A percentile compares a stretch with the other conserved stretches of the same genome.
Conservation (phyloP, 2,797 vertebrate genomes). For the Peromyscus eremicus region DNA sequence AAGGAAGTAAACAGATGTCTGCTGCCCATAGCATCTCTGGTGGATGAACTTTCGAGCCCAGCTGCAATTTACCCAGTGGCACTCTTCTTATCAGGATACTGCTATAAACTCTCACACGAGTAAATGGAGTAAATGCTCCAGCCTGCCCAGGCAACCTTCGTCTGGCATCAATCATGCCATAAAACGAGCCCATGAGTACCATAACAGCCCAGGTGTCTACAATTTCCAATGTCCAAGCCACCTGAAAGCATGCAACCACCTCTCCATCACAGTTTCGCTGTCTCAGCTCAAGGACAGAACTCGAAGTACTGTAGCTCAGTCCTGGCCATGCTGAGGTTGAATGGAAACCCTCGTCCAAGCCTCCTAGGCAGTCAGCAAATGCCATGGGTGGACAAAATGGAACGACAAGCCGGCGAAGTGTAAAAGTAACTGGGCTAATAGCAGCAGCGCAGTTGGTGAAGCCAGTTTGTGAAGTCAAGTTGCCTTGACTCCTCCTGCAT, state of each 20-base stretch:
- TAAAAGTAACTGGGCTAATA: background rate
- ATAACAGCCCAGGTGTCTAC: constrained; percentile 84
- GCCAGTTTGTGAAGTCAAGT: no score
- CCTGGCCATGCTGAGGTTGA: background rate
- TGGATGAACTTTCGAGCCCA: constrained; percentile 36
- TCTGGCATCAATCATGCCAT: constrained; percentile 80
- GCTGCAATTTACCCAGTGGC: constrained; percentile 44
- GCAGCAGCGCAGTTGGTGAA: background rate
- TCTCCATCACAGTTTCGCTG: constrained; percentile 40
- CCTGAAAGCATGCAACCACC: constrained; percentile 34
- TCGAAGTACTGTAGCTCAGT: background rate
- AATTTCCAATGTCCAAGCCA: constrained; percentile 64
- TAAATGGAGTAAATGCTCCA: background rate
- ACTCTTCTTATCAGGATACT: constrained; percentile 58
- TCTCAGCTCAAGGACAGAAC: constrained; percentile 53
- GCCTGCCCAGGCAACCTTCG: constrained; percentile 74
- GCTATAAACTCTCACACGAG: constrained; percentile 72
- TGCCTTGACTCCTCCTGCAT: constrained; percentile 32
- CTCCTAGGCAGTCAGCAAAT: constrained; percentile 60
- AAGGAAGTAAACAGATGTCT: constrained; percentile 61
- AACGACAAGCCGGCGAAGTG: background rate
- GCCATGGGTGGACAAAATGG: constrained; percentile 38
- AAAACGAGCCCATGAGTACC: constrained; percentile 75
- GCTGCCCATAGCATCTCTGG: constrained; percentile 53
- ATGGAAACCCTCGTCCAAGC: constrained; percentile 20